Conservation (phyloP, 2,113 vertebrate genomes). For the Microtus richardsoni region DNA sequence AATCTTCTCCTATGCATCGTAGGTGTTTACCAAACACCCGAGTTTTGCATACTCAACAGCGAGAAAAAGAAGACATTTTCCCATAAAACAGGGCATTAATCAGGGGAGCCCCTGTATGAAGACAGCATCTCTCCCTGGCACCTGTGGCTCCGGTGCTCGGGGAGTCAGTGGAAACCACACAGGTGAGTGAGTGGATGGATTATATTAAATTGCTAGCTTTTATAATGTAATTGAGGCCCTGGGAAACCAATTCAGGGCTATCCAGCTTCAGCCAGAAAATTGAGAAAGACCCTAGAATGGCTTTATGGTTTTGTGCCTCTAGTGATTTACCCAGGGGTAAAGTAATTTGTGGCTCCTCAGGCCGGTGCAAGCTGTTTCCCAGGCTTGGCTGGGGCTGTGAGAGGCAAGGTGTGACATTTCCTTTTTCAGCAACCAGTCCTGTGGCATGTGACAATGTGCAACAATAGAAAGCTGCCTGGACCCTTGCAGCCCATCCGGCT, state of each 20-base stretch:
- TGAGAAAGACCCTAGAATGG: background rate
- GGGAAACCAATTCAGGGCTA: background rate
- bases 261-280: background rate
- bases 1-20: background rate
- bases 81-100: background rate
- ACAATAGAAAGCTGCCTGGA: background rate
- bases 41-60: background rate
- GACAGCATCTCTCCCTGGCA: background rate
- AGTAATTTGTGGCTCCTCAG: background rate
- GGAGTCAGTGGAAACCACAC: background rate
- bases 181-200: background rate
- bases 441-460: background rate
- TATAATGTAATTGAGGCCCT: background rate
- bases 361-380: background rate
- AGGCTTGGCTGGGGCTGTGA: background rate
- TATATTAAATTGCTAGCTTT: constrained; percentile 45
- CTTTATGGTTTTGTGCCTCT: background rate
- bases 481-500: background rate
- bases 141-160: background rate
- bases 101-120: background rate
- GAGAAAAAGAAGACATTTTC: background rate
- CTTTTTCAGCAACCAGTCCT: background rate
- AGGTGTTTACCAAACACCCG: background rate
- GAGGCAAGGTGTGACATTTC: background rate
- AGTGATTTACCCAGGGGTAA: background rate